These are phyloP conservation scores for Hoplostethus mediterraneus DNA, from an alignment of 2,797 vertebrate species.

Conservation along the genomic window DNA sequence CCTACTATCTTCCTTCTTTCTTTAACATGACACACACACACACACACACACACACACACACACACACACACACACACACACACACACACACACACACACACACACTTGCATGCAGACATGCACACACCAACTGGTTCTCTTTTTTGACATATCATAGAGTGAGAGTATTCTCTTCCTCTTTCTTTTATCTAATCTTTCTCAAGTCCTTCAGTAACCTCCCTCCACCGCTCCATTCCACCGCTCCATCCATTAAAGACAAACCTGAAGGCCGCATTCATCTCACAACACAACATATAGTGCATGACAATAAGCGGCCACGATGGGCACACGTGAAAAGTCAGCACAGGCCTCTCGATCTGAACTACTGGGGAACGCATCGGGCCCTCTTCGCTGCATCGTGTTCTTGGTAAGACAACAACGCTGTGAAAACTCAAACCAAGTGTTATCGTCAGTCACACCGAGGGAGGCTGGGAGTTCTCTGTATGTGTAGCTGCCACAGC, in stretches of 20 bases:
- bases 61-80: slow-evolving; percentile 12
- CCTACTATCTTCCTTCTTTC: slow-evolving; percentile 32
- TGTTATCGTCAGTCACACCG: slow-evolving; percentile 31
- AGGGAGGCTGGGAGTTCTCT: slow-evolving; percentile 16
- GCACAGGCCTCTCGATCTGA: neutral
- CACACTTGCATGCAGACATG: too few species aligned
- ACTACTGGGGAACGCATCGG: neutral
- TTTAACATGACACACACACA: slow-evolving; percentile 33
- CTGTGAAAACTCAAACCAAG: slow-evolving; percentile 1
- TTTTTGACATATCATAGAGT: slow-evolving; percentile 38
- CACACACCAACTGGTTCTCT: slow-evolving; percentile 40
- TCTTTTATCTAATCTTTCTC: slow-evolving; percentile 39
- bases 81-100: neutral
- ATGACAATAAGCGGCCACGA: slow-evolving; percentile 11
- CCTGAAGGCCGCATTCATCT: neutral
- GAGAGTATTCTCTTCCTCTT: slow-evolving; percentile 64
- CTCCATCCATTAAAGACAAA: neutral
- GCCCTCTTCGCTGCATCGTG: slow-evolving; percentile 7
- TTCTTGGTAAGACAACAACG: slow-evolving; percentile 28
- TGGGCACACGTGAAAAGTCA: neutral
- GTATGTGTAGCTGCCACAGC: slow-evolving; percentile 10
- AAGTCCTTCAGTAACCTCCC: slow-evolving; percentile 7
- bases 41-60: slow-evolving; percentile 18
- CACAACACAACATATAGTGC: slow-evolving; percentile 2
- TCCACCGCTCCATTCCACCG: neutral